Percentiles rank a stretch among this genome's conserved stretches.
These are phyloP conservation scores for Bradypodion ventrale DNA, from an alignment of 2,797 vertebrate genomes.

Conservation along the genomic window DNA sequence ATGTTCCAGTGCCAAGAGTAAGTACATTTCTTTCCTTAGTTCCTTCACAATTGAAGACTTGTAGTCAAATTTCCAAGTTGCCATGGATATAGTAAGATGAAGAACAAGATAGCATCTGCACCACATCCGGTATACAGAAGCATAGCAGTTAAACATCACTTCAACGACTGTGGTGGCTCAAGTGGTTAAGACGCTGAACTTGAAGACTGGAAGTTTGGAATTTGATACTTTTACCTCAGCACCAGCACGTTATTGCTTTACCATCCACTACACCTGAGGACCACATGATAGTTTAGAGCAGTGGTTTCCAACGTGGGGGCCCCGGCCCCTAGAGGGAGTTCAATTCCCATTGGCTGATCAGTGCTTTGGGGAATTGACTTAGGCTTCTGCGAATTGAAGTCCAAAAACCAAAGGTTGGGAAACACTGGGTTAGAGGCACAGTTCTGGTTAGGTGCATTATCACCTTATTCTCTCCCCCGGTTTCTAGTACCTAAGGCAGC, in stretches of 20 bases:
- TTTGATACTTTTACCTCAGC: not conserved
- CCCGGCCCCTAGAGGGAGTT: too few species aligned
- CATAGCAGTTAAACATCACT: too few species aligned
- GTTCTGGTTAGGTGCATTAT: not conserved
- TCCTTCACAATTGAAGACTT: not conserved
- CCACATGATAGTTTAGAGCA: not conserved
- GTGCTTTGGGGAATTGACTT: too few species aligned
- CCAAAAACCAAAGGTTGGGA: too few species aligned
- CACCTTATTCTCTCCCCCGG: not conserved
- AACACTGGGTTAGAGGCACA: not conserved
- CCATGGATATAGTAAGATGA: not conserved
- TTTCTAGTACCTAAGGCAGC: not conserved
- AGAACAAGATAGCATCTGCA: not conserved
- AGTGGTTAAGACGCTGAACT: too few species aligned
- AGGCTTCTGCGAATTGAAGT: too few species aligned
- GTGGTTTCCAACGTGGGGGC: too few species aligned
- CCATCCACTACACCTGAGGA: not conserved
- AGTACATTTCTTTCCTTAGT: constrained; percentile 25
- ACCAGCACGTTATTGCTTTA: too few species aligned
- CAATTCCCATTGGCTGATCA: too few species aligned
- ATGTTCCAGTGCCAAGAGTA: constrained; percentile 52
- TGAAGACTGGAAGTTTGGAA: too few species aligned
- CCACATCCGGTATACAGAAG: not conserved
- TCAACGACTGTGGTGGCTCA: too few species aligned
- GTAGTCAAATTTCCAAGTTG: not conserved